Conservation (phyloP, 2,113 vertebrate genomes). For the Thryonomys swinderianus region DNA sequence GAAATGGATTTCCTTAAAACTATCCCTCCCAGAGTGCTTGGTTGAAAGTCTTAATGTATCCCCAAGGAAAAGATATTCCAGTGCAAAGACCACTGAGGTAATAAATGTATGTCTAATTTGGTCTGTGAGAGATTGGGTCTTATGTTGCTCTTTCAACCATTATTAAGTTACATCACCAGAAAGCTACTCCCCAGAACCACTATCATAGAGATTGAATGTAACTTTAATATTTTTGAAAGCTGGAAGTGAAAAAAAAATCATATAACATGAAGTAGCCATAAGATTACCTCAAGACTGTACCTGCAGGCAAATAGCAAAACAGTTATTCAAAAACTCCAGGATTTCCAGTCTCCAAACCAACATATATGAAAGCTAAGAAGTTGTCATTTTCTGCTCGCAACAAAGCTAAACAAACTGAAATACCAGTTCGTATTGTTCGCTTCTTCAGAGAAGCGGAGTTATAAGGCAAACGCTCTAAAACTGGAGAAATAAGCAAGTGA, state of each 20-base stretch:
- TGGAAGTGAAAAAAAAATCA: background rate
- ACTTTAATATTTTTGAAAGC: conserved; percentile 42
- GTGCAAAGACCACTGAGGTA: conserved; percentile 13
- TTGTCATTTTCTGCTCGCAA: background rate
- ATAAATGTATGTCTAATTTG: conserved; percentile 46
- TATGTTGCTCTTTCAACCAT: conserved; percentile 42
- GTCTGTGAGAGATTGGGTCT: conserved; percentile 45
- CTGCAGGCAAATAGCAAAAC: background rate
- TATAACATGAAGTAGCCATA: conserved; percentile 31
- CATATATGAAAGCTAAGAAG: background rate
- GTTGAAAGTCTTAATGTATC: conserved; percentile 27
- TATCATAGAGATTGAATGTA: conserved; percentile 19
- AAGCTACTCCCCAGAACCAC: background rate
- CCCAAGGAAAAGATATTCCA: conserved; percentile 11
- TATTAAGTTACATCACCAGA: conserved; percentile 56
- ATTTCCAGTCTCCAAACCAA: background rate
- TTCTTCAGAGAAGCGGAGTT: background rate
- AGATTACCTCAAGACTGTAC: conserved; percentile 46
- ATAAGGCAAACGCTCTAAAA: background rate
- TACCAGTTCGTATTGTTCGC: background rate
- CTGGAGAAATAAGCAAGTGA: accelerated
- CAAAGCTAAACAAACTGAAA: background rate
- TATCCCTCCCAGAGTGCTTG: background rate
- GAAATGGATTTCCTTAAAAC: conserved; percentile 47
- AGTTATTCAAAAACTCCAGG: conserved; percentile 25